These are phyloP conservation scores for Craterocephalus amniculus DNA, from an alignment of 2,797 vertebrate species.

Conservation along the genomic window DNA sequence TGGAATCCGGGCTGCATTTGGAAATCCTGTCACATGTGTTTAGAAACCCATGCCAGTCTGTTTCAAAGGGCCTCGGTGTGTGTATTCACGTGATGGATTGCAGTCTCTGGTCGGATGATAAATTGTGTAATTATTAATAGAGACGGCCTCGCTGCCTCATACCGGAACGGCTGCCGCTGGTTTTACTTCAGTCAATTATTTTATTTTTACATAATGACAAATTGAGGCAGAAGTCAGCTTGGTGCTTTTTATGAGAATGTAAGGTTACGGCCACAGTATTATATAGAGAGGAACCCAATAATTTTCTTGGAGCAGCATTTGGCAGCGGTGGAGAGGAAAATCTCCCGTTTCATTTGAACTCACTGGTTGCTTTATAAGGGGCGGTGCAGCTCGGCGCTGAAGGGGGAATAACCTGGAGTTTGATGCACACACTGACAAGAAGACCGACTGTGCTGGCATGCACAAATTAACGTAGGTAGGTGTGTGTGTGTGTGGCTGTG, in stretches of 20 bases:
- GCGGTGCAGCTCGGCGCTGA: conserved; percentile 16
- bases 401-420: conserved; percentile 1
- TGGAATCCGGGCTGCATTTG: conserved; percentile 32
- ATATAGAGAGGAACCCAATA: neutral
- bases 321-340: neutral
- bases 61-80: conserved; percentile 25
- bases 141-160: conserved; percentile 14
- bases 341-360: neutral
- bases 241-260: neutral
- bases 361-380: conserved; percentile 27
- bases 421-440: neutral
- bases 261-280: neutral
- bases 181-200: conserved; percentile 30
- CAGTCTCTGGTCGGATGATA: conserved; percentile 54
- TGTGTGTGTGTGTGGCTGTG: conserved; percentile 24
- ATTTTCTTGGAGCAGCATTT: conserved; percentile 1
- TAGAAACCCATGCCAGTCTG: conserved; percentile 33
- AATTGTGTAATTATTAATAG: conserved; percentile 78
- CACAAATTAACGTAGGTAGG: conserved; percentile 8
- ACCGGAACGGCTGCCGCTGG: neutral
- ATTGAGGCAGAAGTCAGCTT: neutral
- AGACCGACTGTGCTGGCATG: conserved; percentile 27
- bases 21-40: conserved; percentile 46
- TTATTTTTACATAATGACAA: neutral
- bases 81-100: conserved; percentile 23